phyloP scores from a whole-genome alignment of 2,113 vertebrate species.

The Nanorana parkeri region DNA sequence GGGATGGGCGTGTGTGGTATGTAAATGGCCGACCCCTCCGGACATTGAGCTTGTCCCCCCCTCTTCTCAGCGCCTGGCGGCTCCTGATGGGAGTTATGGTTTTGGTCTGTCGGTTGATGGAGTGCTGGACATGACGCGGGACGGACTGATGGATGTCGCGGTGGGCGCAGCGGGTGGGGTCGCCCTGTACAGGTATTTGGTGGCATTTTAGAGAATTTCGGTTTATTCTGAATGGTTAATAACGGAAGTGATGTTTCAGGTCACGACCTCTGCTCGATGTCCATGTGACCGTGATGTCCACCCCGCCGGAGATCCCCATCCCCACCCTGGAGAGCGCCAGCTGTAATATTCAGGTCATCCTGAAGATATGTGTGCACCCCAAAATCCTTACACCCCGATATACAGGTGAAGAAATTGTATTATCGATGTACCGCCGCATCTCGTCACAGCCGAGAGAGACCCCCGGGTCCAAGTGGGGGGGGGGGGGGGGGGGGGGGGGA shows the following conservation, averaged over 20 bases:
- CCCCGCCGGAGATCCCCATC: slow-evolving; percentile 67
- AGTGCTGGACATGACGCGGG: slow-evolving; percentile 73
- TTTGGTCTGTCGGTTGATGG: slow-evolving; percentile 82
- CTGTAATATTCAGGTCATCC: neutral
- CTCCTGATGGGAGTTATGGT: slow-evolving; percentile 64
- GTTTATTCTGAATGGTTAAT: no score
- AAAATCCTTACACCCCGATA: slow-evolving; percentile 26
- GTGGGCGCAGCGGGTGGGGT: slow-evolving; percentile 75
- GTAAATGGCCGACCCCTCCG: no score
- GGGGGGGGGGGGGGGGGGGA: no score
- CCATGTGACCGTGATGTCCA: slow-evolving; percentile 64
- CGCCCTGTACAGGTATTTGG: slow-evolving; percentile 77
- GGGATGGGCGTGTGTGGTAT: no score
- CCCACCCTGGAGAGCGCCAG: slow-evolving; percentile 61
- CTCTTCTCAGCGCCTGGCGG: slow-evolving; percentile 71
- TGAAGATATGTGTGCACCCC: slow-evolving; percentile 14
- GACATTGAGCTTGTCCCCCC: neutral
- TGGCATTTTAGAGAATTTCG: no score
- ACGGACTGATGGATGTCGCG: slow-evolving; percentile 76
- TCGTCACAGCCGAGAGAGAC: no score
- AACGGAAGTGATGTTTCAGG: no score
- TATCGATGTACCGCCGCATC: no score
- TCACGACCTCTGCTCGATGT: slow-evolving; percentile 75
- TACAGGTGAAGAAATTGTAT: neutral
- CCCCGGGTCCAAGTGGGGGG: no score